These are phyloP conservation scores for Bugulina stolonifera DNA, from an alignment of 2,888 invertebrate genomes.

Conservation along the genomic window DNA sequence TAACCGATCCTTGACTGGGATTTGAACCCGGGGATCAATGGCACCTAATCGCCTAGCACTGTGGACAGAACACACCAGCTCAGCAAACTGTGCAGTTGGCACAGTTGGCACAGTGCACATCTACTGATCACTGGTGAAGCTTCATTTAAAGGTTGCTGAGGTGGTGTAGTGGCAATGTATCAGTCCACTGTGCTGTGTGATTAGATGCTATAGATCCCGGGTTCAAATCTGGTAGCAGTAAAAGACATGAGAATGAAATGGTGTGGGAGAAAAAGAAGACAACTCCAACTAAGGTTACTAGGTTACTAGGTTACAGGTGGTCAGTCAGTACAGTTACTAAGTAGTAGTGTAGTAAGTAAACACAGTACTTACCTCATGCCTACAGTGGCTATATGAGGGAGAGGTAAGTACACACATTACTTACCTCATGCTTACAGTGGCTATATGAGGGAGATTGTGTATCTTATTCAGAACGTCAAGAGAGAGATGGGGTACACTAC, in stretches of 20 bases:
- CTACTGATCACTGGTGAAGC: too few species aligned
- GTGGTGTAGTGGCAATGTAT: too few species aligned
- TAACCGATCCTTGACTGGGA: too few species aligned
- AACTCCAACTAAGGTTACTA: background rate
- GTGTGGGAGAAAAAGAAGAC: too few species aligned
- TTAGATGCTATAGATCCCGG: background rate
- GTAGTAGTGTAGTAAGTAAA: background rate
- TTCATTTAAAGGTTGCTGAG: too few species aligned
- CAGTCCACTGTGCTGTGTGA: background rate
- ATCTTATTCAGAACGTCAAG: conserved; percentile 43
- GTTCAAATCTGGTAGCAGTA: background rate
- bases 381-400: background rate
- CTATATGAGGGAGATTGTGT: conserved; percentile 57
- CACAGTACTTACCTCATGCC: conserved; percentile 57
- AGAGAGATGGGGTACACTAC: conserved; percentile 73
- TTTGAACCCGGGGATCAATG: too few species aligned
- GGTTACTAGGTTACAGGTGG: background rate
- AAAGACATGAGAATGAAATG: too few species aligned
- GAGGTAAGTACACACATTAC: background rate
- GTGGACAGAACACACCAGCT: too few species aligned
- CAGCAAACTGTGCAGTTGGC: too few species aligned
- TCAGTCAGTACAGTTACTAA: background rate
- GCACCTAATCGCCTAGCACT: too few species aligned
- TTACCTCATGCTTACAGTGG: conserved; percentile 64
- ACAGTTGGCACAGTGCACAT: too few species aligned